Base-by-base conservation (phyloP, 2,113 vertebrate species). In the Rhabdornis inornatus region DNA sequence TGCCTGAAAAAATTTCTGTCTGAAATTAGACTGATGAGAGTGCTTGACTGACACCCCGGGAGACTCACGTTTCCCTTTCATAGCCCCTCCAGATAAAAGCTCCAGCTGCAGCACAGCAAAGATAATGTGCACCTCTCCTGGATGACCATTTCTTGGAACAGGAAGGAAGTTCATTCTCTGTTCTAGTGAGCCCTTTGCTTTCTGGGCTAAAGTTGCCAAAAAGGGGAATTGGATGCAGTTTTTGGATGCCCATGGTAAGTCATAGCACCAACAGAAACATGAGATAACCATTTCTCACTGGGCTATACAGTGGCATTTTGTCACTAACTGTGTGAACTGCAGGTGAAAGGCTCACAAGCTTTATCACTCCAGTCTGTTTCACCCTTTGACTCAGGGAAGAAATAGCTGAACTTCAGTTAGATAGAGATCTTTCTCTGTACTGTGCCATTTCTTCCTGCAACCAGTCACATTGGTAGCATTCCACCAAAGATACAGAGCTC, bases 11-110 rank as follows among this genome's bases (percentile, higher is more conserved):
- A 39, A 6, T 87, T 94, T 87, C 79, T 88, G 11, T 25, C 83
- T 81, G 83, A 89, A 94, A 87, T 94, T 66, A 89, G 83, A 25
- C 83, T 52, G 80, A 85, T 69, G 61, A 96, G 72, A 92, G 65
- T 75, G 40, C 74, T 87, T 84, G 69, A 75, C 86, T 92, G 80
- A 84, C 40, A 87, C 37, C 24, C 60, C 0, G 1, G 28, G 76
- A 93, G 52, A 69, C 21, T 85, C 45, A 64, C 2, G 3, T 30
- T 94, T 96, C 53, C 44, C 15, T 89, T 92, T 82, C 53, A 64
- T 71, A 53, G 35, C 15, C 19, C 27, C 27, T 79, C 28, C 64
- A 81, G 35, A 80, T 42, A 49, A 80, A 87, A 90, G 59, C 76
- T 80, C 45, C 1, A 2, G 52, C 50, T 88, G 85, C 65, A 86